Conservation (phyloP, 2,113 vertebrate genomes). For the Brevimyrus niger region DNA sequence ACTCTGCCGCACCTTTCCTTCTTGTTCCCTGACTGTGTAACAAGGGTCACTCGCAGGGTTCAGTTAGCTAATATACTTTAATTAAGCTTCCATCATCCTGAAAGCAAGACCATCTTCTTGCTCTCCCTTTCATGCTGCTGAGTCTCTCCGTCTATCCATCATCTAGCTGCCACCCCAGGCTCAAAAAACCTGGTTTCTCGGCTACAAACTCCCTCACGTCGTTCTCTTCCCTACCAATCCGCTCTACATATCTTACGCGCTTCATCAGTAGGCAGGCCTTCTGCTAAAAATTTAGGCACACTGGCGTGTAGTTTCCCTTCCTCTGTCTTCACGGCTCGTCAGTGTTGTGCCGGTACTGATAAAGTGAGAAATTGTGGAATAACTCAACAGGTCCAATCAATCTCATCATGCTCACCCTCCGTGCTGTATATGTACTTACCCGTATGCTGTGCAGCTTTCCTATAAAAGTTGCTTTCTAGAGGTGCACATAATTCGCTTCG, state of each 20-base stretch:
- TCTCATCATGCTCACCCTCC: constrained; percentile 28
- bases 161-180: neutral
- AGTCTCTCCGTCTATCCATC: constrained; percentile 53
- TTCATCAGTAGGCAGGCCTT: neutral
- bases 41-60: constrained; percentile 56
- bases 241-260: neutral
- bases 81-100: constrained; percentile 64
- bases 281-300: neutral
- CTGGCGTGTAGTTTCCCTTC: neutral
- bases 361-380: constrained; percentile 43
- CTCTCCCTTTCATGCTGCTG: constrained; percentile 46
- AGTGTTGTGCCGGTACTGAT: constrained; percentile 46
- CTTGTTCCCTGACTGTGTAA: constrained; percentile 49
- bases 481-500: neutral
- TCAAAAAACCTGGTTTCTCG: constrained; percentile 28
- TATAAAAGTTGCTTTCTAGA: neutral
- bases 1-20: constrained; percentile 1
- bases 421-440: constrained; percentile 5
- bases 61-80: constrained; percentile 65
- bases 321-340: constrained; percentile 15
- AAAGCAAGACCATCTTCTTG: constrained; percentile 33
- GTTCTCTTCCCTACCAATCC: constrained; percentile 15
- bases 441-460: neutral
- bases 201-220: neutral
- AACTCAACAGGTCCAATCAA: constrained; percentile 41